These are phyloP conservation scores for Rhinogobius similis DNA, from an alignment of 2,113 vertebrate genomes.

Conservation along the genomic window DNA sequence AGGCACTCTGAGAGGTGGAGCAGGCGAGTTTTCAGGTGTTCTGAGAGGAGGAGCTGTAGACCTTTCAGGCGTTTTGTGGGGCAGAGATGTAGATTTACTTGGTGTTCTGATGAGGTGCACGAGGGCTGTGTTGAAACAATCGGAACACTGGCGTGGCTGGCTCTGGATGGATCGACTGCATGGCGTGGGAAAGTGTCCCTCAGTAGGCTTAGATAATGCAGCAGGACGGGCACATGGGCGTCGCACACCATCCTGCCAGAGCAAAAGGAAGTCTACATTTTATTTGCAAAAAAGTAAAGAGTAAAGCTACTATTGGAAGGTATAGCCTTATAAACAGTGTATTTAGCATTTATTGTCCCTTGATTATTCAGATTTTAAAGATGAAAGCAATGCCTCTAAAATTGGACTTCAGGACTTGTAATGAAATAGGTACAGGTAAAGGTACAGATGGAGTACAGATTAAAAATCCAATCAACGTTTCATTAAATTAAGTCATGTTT, in stretches of 20 bases:
- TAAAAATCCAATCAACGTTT: too few relatives aligned
- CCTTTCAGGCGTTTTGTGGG: slow-evolving; percentile 38
- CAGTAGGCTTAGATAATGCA: slow-evolving; percentile 2
- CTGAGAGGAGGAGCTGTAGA: background rate
- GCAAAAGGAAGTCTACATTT: background rate
- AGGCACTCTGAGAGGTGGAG: background rate
- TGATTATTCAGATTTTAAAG: too few relatives aligned
- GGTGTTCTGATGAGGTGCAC: slow-evolving; percentile 33
- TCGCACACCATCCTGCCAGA: slow-evolving; percentile 44
- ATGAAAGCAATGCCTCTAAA: too few relatives aligned
- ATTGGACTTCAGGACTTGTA: too few relatives aligned
- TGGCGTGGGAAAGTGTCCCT: background rate
- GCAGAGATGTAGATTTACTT: slow-evolving; percentile 17
- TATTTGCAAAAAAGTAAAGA: too few relatives aligned
- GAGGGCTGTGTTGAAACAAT: slow-evolving; percentile 31
- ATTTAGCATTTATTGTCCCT: too few relatives aligned
- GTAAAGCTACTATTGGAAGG: too few relatives aligned
- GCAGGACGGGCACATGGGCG: slow-evolving; percentile 25
- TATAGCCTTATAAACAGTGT: too few relatives aligned
- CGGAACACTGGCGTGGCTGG: slow-evolving; percentile 21
- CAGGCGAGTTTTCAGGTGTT: background rate
- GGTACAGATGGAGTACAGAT: too few relatives aligned
- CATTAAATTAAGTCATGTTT: too few relatives aligned
- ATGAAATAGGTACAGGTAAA: too few relatives aligned
- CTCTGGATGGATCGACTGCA: slow-evolving; percentile 22